Evolutionary conservation across 2,888 invertebrate species (phyloP).

Genomic region (Microctonus aethiopoides): DNA sequence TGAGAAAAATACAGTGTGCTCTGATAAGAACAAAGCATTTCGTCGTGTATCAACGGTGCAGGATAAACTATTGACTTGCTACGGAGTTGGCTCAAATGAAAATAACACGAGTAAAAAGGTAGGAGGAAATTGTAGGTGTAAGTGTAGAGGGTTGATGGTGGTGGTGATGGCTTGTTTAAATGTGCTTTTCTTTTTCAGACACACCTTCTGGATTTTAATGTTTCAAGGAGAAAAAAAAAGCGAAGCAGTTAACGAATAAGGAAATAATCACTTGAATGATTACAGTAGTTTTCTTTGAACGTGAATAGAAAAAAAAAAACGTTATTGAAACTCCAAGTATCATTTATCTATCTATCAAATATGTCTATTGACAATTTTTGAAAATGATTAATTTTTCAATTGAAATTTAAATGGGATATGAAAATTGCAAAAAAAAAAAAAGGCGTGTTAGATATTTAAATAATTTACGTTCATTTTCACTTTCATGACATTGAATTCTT

Average conservation of each 20-base stretch:
- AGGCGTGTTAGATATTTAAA: no score
- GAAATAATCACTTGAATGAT: neutral
- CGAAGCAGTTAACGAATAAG: neutral
- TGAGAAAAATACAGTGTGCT: neutral
- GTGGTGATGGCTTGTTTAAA: neutral
- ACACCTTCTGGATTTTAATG: constrained; percentile 9
- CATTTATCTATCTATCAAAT: no score
- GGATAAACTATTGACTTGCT: neutral
- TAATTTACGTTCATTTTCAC: neutral
- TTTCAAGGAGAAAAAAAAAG: neutral
- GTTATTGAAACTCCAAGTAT: no score
- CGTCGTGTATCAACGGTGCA: neutral
- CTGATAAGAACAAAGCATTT: no score
- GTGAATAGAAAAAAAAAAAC: neutral
- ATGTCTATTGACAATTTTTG: no score
- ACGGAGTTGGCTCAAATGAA: neutral
- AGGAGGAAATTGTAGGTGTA: neutral
- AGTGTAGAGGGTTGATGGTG: neutral
- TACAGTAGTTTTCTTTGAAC: neutral
- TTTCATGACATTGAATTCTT: no score
- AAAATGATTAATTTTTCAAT: neutral
- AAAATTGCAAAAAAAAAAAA: no score
- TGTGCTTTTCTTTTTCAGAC: neutral
- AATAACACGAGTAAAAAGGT: neutral
- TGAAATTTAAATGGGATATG: neutral